Percentiles rank a stretch among this genome's conserved stretches.
Evolutionary conservation across 2,113 vertebrate genomes (phyloP).

Genomic region (Panthera leo): DNA sequence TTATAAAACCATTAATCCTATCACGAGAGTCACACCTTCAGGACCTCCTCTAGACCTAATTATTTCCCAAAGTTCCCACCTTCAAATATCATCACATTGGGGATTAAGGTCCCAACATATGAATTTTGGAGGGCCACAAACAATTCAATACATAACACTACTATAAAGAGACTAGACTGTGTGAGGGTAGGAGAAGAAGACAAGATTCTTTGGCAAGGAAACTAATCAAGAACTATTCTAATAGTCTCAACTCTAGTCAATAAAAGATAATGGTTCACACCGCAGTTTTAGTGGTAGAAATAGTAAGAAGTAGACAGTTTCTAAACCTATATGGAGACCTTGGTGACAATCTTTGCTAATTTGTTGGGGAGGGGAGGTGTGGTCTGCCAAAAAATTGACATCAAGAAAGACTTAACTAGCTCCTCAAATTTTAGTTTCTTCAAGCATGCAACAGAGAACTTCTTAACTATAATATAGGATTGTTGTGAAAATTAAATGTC

Average conservation of each 20-base stretch:
- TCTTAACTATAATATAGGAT: not conserved
- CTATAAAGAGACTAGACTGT: not conserved
- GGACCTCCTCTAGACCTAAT: not conserved
- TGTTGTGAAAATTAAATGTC: not conserved
- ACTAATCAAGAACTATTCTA: not conserved
- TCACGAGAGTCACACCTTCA: rapidly evolving
- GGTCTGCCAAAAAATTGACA: not conserved
- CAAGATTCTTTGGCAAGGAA: not conserved
- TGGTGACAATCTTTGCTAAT: not conserved
- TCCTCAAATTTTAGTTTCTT: not conserved
- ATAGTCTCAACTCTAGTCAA: not conserved
- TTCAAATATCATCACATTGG: not conserved
- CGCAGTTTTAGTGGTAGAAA: not conserved
- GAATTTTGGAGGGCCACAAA: not conserved
- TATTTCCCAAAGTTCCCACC: not conserved
- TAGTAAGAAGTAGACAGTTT: not conserved
- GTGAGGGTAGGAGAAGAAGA: not conserved
- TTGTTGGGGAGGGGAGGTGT: not conserved
- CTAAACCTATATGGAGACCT: not conserved
- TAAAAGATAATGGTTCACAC: not conserved
- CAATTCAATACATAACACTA: not conserved
- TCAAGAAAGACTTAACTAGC: not conserved
- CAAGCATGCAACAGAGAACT: not conserved
- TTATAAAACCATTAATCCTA: not conserved
- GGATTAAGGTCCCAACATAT: not conserved